Conservation (phyloP, 2,888 invertebrate genomes). For the Corbicula japonica region DNA sequence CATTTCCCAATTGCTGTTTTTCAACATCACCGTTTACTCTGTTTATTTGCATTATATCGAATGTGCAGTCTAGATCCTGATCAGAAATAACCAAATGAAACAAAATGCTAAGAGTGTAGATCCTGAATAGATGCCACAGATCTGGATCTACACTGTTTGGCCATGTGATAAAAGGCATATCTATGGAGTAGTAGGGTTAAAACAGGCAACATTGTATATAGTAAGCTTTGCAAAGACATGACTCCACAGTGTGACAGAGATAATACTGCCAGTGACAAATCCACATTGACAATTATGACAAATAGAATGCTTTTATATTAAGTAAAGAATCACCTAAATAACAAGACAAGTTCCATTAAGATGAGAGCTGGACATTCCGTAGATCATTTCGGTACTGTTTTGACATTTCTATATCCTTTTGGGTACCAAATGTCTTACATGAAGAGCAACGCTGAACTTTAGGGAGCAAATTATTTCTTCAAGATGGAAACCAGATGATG, state of each 20-base stretch:
- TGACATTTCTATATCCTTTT: slow-evolving; percentile 16
- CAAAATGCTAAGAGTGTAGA: no score
- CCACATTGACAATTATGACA: slow-evolving; percentile 52
- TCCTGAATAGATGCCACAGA: no score
- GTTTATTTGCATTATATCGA: no score
- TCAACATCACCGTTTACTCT: no score
- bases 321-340: slow-evolving; percentile 45
- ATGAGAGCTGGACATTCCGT: neutral
- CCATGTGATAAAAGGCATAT: no score
- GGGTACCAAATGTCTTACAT: slow-evolving; percentile 17
- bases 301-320: slow-evolving; percentile 51
- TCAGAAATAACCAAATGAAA: no score
- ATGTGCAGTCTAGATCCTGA: no score
- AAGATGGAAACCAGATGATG: neutral
- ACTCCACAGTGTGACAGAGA: slow-evolving; percentile 2
- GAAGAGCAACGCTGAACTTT: slow-evolving; percentile 10
- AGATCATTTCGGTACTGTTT: slow-evolving; percentile 6
- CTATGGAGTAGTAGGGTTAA: no score
- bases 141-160: no score
- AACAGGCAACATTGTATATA: no score
- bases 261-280: slow-evolving; percentile 45
- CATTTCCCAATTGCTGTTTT: no score
- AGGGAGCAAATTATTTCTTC: slow-evolving; percentile 1
- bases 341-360: slow-evolving; percentile 14
- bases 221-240: no score